A percentile compares a stretch with the other conserved stretches of the same genome.
phyloP scores from a whole-genome alignment of 2,888 invertebrate species.

The Eurytoma adleriae region DNA sequence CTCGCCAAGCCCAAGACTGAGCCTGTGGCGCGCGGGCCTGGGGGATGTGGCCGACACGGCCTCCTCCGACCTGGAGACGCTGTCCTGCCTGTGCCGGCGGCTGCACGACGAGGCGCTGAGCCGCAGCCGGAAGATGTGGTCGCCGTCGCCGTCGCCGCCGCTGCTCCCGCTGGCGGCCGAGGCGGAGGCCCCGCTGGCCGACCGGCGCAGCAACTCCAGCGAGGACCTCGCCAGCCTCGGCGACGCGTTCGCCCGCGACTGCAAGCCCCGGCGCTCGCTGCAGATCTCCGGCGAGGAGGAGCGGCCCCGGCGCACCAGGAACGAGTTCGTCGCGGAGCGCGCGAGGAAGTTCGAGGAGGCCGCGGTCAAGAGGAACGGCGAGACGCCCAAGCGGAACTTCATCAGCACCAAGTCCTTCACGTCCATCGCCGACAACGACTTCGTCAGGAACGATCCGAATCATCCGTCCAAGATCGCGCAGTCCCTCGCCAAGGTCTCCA shows the following conservation, averaged over 20 bases:
- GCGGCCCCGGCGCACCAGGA: not conserved
- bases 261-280: slow-evolving; percentile 81
- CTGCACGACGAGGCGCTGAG: slow-evolving; percentile 75
- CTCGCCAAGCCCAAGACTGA: slow-evolving; percentile 1
- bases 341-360: slow-evolving; percentile 39
- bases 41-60: not conserved
- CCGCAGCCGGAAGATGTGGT: slow-evolving; percentile 63
- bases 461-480: slow-evolving; percentile 50
- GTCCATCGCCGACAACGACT: slow-evolving; percentile 54
- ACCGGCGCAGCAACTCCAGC: slow-evolving; percentile 74
- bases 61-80: slow-evolving; percentile 64
- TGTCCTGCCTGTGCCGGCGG: slow-evolving; percentile 76
- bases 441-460: slow-evolving; percentile 53
- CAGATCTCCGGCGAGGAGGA: slow-evolving; percentile 77
- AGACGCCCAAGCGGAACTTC: slow-evolving; percentile 10
- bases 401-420: slow-evolving; percentile 34
- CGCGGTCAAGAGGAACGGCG: slow-evolving; percentile 4
- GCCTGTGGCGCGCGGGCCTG: slow-evolving; percentile 45
- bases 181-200: not conserved
- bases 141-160: slow-evolving; percentile 44
- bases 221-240: slow-evolving; percentile 75
- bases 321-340: slow-evolving; percentile 43
- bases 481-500: slow-evolving; percentile 13
- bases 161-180: not conserved
- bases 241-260: slow-evolving; percentile 80